Conservation (phyloP, 2,888 invertebrate genomes). For the Strigamia crassipes region DNA sequence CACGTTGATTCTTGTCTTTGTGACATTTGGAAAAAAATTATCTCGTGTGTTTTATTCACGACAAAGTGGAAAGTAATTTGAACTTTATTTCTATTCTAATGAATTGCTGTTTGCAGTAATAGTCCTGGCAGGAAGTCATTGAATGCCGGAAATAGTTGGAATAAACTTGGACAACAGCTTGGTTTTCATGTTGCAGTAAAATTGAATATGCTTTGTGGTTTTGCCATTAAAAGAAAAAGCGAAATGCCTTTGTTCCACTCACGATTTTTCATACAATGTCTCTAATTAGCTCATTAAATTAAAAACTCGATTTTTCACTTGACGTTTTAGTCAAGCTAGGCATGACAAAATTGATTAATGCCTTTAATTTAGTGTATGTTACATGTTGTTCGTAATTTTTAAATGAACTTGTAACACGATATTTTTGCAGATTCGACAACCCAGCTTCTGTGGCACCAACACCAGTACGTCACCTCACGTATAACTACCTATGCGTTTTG, state of each 20-base stretch:
- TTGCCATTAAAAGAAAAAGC: neutral
- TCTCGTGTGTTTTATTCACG: neutral
- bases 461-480: slow-evolving; percentile 85
- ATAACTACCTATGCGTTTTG: slow-evolving; percentile 86
- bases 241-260: neutral
- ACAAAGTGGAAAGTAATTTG: slow-evolving; percentile 7
- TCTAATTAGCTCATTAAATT: neutral
- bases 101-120: neutral
- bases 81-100: slow-evolving; percentile 5
- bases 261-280: neutral
- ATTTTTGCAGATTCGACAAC: slow-evolving; percentile 80
- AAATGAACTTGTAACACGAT: neutral
- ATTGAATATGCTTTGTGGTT: neutral
- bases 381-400: too few relatives aligned
- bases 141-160: slow-evolving; percentile 2
- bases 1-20: too few relatives aligned
- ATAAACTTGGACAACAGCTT: neutral
- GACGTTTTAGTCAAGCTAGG: neutral
- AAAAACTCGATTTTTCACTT: neutral
- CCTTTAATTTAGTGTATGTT: neutral
- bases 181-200: slow-evolving; percentile 14
- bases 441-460: slow-evolving; percentile 87
- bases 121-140: slow-evolving; percentile 28
- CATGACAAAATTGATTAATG: slow-evolving; percentile 10
- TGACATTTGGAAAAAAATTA: too few relatives aligned